Conservation (phyloP, 2,888 invertebrate genomes). For the Diplolepis rosae region DNA sequence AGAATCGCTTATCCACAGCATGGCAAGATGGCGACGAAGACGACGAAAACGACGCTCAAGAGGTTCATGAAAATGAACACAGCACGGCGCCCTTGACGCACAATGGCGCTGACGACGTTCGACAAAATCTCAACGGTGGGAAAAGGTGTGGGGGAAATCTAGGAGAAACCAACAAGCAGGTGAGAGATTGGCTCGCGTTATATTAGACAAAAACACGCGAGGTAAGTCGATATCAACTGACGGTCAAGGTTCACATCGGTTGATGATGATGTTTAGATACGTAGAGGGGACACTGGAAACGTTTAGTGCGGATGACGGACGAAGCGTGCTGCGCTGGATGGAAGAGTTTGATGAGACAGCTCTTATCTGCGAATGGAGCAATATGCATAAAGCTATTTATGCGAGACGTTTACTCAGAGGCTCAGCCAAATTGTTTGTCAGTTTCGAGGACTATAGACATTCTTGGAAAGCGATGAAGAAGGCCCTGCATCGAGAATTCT, state of each 20-base stretch:
- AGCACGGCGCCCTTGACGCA: neutral
- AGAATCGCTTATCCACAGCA: neutral
- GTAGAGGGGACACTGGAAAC: too few relatives aligned
- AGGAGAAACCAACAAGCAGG: neutral
- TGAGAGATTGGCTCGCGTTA: too few relatives aligned
- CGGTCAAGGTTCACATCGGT: neutral
- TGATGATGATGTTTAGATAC: conserved; percentile 36
- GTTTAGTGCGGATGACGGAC: conserved; percentile 42
- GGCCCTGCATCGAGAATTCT: conserved; percentile 34
- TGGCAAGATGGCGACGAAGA: too few relatives aligned
- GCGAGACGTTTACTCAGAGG: too few relatives aligned
- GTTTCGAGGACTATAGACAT: conserved; percentile 34
- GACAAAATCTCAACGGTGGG: too few relatives aligned
- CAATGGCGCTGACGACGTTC: too few relatives aligned
- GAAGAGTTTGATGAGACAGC: conserved; percentile 42
- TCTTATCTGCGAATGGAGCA: too few relatives aligned
- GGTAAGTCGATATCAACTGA: neutral
- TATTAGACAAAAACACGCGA: too few relatives aligned
- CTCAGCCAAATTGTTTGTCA: too few relatives aligned
- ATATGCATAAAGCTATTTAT: conserved; percentile 38
- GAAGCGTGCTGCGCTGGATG: conserved; percentile 33
- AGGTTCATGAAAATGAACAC: too few relatives aligned
- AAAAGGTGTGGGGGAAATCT: neutral
- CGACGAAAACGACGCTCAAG: too few relatives aligned
- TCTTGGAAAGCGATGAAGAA: conserved; percentile 36